Conservation (phyloP, 2,888 invertebrate genomes). For the Gandaritis pyraliata region DNA sequence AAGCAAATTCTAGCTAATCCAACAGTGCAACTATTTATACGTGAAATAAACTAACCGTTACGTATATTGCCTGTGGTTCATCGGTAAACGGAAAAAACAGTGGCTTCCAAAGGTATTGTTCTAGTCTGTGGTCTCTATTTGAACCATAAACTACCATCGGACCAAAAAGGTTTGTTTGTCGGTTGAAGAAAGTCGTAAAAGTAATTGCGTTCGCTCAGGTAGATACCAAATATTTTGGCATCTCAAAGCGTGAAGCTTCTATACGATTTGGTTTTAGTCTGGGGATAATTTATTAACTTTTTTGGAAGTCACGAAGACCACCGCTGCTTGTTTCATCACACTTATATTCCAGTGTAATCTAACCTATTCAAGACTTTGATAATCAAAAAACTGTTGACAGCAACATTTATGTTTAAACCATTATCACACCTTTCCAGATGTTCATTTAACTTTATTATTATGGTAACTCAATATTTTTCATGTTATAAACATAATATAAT, state of each 20-base stretch:
- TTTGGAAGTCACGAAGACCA: too few relatives aligned
- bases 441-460: background rate
- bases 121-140: slow-evolving; percentile 9
- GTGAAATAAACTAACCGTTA: slow-evolving; percentile 4
- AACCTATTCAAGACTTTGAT: too few relatives aligned
- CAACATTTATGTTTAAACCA: background rate
- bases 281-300: background rate
- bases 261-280: background rate
- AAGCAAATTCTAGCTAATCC: background rate
- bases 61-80: slow-evolving; percentile 7
- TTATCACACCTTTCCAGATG: background rate
- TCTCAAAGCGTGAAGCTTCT: slow-evolving; percentile 11
- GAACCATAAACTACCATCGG: slow-evolving; percentile 7
- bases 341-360: too few relatives aligned
- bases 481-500: background rate
- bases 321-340: too few relatives aligned
- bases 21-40: background rate
- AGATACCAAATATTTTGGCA: slow-evolving; percentile 32
- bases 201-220: slow-evolving; percentile 29
- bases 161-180: background rate
- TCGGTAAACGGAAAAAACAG: slow-evolving; percentile 16
- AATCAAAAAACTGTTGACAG: too few relatives aligned
- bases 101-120: slow-evolving; percentile 24
- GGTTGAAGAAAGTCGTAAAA: slow-evolving; percentile 33
- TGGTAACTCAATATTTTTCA: background rate